Base-by-base conservation (phyloP, 2,888 invertebrate genomes). In the Ochropacha duplaris region DNA sequence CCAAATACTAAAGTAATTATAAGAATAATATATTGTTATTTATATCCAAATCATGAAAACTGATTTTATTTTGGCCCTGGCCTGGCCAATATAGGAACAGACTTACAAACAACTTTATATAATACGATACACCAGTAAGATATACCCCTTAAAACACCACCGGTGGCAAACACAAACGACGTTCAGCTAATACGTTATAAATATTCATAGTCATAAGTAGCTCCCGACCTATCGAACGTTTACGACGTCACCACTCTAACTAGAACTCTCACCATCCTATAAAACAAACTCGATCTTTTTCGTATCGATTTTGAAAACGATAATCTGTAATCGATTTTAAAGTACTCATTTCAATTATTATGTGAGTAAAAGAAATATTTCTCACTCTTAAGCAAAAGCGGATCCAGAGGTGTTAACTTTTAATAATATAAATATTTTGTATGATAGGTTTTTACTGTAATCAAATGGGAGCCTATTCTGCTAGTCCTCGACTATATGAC, bases 191-290 rank as follows among this genome's bases (percentile, higher is more conserved):
- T 90, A 90, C 78, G 87, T 88, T 88, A 91, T 91, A 91, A 91
- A 91, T 91, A 91, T 91, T 90, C 91, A 91, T 90, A 85, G 86
- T 81, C 81, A 85, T 90, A 91, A 91, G 90, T 87, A 91, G 88
- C 89, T 87, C 68, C 79, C 76, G 66, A 84, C 83, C 86, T 84
- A 89, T 87, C 84, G 87, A 89, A 83, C 88, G 85, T 83, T 91
- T 88, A 88, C 76, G 68, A 64, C 71, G 54, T 64, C 61, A 36
- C 89, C 84, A 81, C 49, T 58, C 4, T 65, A 60, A 50, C 55
- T 49, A 66, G 84, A 81, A 59, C 79, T 59, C 60, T 65, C 61
- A 65, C 58, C 57, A 52, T 57, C 66, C 56, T 56, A 61, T 49
- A 59, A n/a, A 67, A 57, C 26, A 51, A 51, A 63, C 58, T 65